These are phyloP conservation scores for Acropternis orthonyx DNA, from an alignment of 2,797 vertebrate species.

Conservation along the genomic window DNA sequence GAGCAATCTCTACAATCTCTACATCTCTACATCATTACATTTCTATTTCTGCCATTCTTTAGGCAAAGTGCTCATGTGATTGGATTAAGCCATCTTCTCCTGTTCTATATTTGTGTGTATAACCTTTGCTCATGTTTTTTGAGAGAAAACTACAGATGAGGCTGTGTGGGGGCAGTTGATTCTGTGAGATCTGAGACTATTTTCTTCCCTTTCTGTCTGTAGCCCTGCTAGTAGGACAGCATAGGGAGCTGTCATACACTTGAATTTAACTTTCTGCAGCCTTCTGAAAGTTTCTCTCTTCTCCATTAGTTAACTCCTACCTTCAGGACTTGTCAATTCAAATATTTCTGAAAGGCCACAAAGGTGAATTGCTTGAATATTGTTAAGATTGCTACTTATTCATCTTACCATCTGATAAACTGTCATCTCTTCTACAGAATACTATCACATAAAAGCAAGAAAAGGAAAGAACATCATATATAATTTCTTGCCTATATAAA, in stretches of 20 bases:
- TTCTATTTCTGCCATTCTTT: constrained; percentile 26
- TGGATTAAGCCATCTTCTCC: neutral
- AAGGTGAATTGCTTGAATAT: neutral
- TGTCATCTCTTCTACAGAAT: neutral
- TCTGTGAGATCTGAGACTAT: neutral
- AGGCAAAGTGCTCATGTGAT: neutral
- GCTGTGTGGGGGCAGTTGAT: neutral
- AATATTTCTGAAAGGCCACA: neutral
- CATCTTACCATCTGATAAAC: neutral
- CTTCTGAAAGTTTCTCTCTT: neutral
- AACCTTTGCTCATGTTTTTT: neutral
- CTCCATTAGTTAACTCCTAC: neutral
- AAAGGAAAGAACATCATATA: neutral
- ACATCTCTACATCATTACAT: constrained; percentile 1
- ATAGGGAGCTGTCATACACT: neutral
- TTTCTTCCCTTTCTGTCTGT: neutral
- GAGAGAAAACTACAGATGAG: neutral
- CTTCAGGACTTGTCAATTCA: neutral
- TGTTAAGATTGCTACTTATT: neutral
- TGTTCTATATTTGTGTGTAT: constrained; percentile 6
- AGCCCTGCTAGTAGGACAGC: neutral
- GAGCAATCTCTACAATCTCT: constrained; percentile 19
- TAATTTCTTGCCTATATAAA: neutral
- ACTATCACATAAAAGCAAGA: neutral
- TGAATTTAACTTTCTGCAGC: neutral